phyloP scores from a whole-genome alignment of 1,140 invertebrate genomes.

The Phortica variegata region DNA sequence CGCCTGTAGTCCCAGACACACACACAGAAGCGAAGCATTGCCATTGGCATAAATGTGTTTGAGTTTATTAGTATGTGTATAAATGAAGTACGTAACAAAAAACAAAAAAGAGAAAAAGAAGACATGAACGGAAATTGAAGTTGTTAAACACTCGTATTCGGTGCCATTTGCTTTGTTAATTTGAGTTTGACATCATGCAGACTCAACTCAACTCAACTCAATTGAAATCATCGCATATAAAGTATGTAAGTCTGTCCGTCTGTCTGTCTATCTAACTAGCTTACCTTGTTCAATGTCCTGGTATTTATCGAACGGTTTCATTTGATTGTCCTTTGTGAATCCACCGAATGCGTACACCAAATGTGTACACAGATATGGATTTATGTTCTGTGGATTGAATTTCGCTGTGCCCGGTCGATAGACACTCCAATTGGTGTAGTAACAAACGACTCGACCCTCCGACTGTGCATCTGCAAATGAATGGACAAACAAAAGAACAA shows the following conservation, averaged over 20 bases:
- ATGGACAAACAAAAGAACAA: not conserved
- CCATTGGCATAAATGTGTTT: no score
- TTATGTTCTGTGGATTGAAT: constrained; percentile 92
- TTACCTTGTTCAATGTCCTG: constrained; percentile 93
- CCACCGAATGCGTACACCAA: constrained; percentile 93
- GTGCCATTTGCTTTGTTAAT: constrained; percentile 12
- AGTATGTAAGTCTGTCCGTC: not conserved
- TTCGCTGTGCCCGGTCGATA: constrained; percentile 85
- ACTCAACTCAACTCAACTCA: not conserved
- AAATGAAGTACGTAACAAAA: no score
- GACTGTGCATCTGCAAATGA: constrained; percentile 26
- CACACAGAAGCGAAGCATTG: not conserved
- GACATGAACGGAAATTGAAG: constrained; percentile 30
- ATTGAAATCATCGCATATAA: not conserved
- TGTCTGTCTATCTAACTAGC: constrained; percentile 17
- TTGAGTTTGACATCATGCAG: not conserved
- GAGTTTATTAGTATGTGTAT: no score
- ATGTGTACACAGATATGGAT: constrained; percentile 93
- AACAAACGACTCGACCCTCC: constrained; percentile 79
- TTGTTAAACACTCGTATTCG: constrained; percentile 15
- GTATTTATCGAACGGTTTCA: constrained; percentile 92
- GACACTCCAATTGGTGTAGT: constrained; percentile 94
- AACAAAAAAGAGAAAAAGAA: not conserved
- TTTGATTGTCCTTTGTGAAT: constrained; percentile 84
- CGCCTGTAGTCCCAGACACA: constrained; percentile 64